These are phyloP conservation scores for Setophaga coronata DNA, from an alignment of 2,113 vertebrate genomes.

Conservation along the genomic window DNA sequence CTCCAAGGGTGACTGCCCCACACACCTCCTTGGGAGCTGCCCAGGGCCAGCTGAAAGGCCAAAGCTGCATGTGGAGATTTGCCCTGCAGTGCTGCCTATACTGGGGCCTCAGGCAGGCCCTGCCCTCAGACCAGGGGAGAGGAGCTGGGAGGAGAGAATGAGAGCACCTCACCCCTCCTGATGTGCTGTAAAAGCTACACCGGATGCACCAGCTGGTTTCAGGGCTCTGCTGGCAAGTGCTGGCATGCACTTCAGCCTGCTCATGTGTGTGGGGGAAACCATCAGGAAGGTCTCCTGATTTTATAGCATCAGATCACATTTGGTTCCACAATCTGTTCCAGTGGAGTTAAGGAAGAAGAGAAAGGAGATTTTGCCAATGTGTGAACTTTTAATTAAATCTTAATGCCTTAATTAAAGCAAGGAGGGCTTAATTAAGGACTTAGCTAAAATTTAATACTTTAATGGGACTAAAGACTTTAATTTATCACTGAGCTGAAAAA, in stretches of 20 bases:
- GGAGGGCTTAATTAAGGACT: slow-evolving; percentile 66
- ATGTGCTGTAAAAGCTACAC: background rate
- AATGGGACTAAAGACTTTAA: slow-evolving; percentile 73
- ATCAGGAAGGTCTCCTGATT: background rate
- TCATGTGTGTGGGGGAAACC: background rate
- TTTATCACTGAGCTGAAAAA: slow-evolving; percentile 30
- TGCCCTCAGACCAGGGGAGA: background rate
- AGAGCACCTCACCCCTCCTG: background rate
- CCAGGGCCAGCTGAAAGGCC: background rate
- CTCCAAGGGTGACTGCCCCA: background rate
- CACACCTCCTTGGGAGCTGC: background rate
- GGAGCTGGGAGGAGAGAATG: background rate
- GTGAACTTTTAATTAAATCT: slow-evolving; percentile 56
- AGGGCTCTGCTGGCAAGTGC: background rate
- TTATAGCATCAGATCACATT: background rate
- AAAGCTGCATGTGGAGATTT: background rate
- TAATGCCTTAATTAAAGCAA: slow-evolving; percentile 68
- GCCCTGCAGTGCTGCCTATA: background rate
- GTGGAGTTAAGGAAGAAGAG: background rate
- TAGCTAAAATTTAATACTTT: slow-evolving; percentile 71
- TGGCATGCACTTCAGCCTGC: background rate
- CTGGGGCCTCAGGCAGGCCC: fast-evolving
- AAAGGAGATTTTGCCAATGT: slow-evolving; percentile 36
- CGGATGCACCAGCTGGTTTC: background rate
- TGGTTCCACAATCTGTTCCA: background rate